These are phyloP conservation scores for Marmota monax DNA, from an alignment of 2,113 vertebrate genomes.

Conservation along the genomic window DNA sequence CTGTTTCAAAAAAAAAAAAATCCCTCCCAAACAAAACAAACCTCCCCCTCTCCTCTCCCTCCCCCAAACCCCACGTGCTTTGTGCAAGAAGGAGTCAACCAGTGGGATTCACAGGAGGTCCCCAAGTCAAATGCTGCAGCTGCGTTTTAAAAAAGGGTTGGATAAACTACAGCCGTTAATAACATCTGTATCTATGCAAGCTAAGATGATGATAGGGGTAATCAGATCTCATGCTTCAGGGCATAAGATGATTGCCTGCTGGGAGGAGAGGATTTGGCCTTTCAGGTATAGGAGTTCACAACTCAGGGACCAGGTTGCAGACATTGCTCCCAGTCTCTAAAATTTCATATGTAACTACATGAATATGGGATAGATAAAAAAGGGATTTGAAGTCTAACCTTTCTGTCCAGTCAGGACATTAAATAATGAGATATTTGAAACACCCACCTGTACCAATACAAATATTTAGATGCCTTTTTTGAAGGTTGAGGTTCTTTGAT, in stretches of 20 bases:
- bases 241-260: conserved; percentile 82
- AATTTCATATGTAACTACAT: conserved; percentile 48
- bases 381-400: conserved; percentile 54
- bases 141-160: conserved; percentile 83
- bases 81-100: conserved; percentile 87
- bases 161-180: conserved; percentile 78
- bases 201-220: conserved; percentile 83
- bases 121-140: conserved; percentile 84
- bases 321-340: conserved; percentile 42
- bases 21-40: conserved; percentile 82
- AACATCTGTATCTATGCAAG: conserved; percentile 82
- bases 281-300: conserved; percentile 72
- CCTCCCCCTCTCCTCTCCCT: conserved; percentile 67
- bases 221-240: conserved; percentile 83
- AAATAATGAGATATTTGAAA: conserved; percentile 51
- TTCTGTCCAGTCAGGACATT: neutral
- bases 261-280: conserved; percentile 69
- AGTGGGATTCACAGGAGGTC: conserved; percentile 84
- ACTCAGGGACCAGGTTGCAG: conserved; percentile 51
- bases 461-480: conserved; percentile 31
- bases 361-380: conserved; percentile 44
- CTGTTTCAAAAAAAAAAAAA: conserved; percentile 67
- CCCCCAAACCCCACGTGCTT: conserved; percentile 75
- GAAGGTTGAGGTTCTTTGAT: conserved; percentile 38
- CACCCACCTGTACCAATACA: neutral